Base-by-base conservation (phyloP, 2,797 vertebrate species). In the Peromyscus attwateri region DNA sequence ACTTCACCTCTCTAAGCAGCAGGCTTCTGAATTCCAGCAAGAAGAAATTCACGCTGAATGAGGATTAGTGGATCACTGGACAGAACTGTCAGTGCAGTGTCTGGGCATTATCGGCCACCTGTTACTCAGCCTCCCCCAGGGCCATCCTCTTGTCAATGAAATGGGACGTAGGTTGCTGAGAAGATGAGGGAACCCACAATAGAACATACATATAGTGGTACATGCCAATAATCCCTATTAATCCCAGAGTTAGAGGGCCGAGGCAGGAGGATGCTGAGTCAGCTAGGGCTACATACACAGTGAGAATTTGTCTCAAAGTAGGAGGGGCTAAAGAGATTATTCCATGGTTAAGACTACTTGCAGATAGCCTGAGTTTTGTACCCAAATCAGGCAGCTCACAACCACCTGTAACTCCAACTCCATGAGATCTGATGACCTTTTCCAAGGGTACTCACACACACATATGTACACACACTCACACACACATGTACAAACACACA, bases 21-120 rank as follows among this genome's bases (percentile, higher is more conserved):
- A 1, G 3, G 12, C 60, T 92, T 79, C 95, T 70, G 62, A 92
- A 27, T 31, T 10, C 49, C 7, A 4, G 79, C 25, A 68, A 57
- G 64, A 66, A 31, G 52, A 46, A 3, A 64, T 29, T 9, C 79
- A 5, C 1, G 1, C 0, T 2, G 84, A 21, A 40, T 37, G 81
- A 27, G n/a, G 29, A 62, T 1, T 27, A 31, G 75, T 0, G 31
- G 52, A 25, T 8, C 1, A 0, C 2, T 0, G 14, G 25, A 6
- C 23, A 31, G 0, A 75, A 84, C 3, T 2, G 37, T 21, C 87
- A 25, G 73, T 8, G 0, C 0, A 0, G 57, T 3, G 16, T 27
- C 34, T 11, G n/a, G 27, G 21, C 21, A 3, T 34, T 13, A 1
- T 16, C 14, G 21, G 82, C 71, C 57, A 4, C 1, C 11, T n/a